Evolutionary conservation across 2,113 vertebrate species (phyloP), one percentile per base, ranked within the genome.

Genomic region (Oenanthe oenanthe): DNA sequence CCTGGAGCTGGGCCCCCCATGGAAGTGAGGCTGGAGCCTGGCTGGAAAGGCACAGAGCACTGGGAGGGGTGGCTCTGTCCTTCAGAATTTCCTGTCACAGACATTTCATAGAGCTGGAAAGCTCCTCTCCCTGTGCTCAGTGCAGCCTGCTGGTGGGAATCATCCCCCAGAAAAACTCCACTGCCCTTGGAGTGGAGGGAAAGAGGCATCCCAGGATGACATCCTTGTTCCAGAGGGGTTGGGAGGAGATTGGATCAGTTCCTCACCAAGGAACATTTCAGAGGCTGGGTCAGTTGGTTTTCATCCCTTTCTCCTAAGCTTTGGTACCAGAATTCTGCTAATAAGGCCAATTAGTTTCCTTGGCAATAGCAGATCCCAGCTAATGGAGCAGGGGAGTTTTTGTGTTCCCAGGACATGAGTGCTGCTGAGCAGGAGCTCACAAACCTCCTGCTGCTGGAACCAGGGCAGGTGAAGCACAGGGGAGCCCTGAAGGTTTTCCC

Each of bases 341-440:
- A 74, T 70, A 14, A 79, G 82, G 57, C 61, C 78, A 21, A 2
- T 57, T 4, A 0, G 71, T 94, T 88, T 85, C 95, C 88, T 58
- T 92, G 92, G 92, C 85, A 62, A 92, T 92, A 25, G 71, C 71
- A 53, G 57, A 61, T 89, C 61, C 65, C 36, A 7, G 51, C 48
- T 75, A 18, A 61, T 8, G 66, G 56, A 65, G 51, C 29, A 6
- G 3, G 24, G 57, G 48, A 68, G 21, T 4, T 19, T 58, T 22
- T 70, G 65, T 2, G 6, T 45, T 89, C 53, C 29, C 60, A 74
- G 70, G 77, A 18, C 34, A 3, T 0, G 1, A 57, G 31, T 4
- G 43, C 62, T 63, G 34, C 56, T 26, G 42, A 31, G 67, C 19
- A 3, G 0, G 5, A 66, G 58, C 61, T 72, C 24, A 4, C 67